Conservation (phyloP, 2,113 vertebrate genomes). For the Neotoma lepida region DNA sequence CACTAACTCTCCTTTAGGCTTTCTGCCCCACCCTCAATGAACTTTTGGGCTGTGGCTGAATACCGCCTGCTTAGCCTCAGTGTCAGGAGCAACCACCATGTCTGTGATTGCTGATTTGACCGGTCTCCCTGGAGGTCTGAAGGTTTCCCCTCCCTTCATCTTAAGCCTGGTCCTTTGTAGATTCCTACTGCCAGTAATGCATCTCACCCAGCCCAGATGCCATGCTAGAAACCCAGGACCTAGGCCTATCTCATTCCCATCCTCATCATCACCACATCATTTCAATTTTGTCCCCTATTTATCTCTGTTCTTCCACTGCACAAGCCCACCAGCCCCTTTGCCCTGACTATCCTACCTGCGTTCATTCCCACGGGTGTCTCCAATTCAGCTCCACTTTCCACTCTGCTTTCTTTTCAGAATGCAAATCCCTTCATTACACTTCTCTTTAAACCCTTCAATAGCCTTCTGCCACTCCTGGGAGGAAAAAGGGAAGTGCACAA, state of each 20-base stretch:
- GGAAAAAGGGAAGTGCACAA: not conserved
- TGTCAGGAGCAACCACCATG: not conserved
- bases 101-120: not conserved
- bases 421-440: not conserved
- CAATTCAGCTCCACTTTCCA: not conserved
- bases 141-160: not conserved
- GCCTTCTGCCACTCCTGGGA: not conserved
- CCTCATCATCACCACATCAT: not conserved
- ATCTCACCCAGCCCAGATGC: not conserved
- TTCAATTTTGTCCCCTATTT: not conserved
- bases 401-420: not conserved
- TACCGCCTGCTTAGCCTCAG: too few relatives aligned
- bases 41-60: not conserved
- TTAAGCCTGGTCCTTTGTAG: not conserved
- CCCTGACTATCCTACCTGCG: not conserved
- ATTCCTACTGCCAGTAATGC: fast-evolving
- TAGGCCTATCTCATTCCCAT: not conserved
- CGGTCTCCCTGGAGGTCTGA: not conserved
- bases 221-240: not conserved
- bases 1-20: not conserved
- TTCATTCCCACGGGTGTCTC: not conserved
- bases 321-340: not conserved
- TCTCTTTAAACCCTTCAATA: not conserved
- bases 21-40: not conserved
- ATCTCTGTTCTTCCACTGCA: too few relatives aligned